Percentiles rank a stretch among this genome's conserved stretches.
These are phyloP conservation scores for Corella eumyota DNA, from an alignment of 23 tunicate genomes.

Conservation along the genomic window DNA sequence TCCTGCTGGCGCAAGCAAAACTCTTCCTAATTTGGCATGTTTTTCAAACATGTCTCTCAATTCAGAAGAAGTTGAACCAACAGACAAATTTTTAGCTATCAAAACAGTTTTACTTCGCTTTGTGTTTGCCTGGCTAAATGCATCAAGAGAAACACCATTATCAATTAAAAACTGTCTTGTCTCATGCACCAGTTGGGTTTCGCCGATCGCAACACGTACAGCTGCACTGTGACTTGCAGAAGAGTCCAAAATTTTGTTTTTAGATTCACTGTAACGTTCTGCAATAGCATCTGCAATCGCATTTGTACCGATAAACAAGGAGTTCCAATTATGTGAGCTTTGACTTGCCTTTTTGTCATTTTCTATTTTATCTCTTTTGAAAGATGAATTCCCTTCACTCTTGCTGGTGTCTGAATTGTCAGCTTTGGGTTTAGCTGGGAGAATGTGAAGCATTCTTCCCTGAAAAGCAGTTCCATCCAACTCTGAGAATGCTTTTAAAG, in stretches of 20 bases:
- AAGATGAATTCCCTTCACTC: slow-evolving; percentile 21
- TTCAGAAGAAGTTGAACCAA: slow-evolving; percentile 66
- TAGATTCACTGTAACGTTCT: slow-evolving; percentile 36
- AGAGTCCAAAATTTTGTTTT: slow-evolving; percentile 33
- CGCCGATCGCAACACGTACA: slow-evolving; percentile 87
- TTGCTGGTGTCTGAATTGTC: neutral
- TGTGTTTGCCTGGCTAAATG: slow-evolving; percentile 66
- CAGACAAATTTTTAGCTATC: slow-evolving; percentile 75
- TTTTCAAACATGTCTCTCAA: slow-evolving; percentile 67
- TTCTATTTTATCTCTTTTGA: slow-evolving; percentile 34
- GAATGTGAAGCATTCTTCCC: slow-evolving; percentile 84
- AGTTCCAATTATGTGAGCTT: slow-evolving; percentile 72
- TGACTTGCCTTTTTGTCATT: slow-evolving; percentile 37
- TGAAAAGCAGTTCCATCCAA: slow-evolving; percentile 84
- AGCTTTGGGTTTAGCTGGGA: slow-evolving; percentile 49
- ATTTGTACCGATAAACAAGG: slow-evolving; percentile 83
- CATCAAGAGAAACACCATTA: slow-evolving; percentile 65
- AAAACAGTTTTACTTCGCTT: slow-evolving; percentile 85
- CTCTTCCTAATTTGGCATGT: slow-evolving; percentile 63
- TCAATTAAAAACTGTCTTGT: slow-evolving; percentile 57
- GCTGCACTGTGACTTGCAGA: slow-evolving; percentile 62
- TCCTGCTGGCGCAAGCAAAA: slow-evolving; percentile 85
- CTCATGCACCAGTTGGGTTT: slow-evolving; percentile 83
- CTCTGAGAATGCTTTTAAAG: slow-evolving; percentile 36
- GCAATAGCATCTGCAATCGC: slow-evolving; percentile 90